Conservation (phyloP, 2,797 vertebrate genomes). For the Protonibea diacanthus region DNA sequence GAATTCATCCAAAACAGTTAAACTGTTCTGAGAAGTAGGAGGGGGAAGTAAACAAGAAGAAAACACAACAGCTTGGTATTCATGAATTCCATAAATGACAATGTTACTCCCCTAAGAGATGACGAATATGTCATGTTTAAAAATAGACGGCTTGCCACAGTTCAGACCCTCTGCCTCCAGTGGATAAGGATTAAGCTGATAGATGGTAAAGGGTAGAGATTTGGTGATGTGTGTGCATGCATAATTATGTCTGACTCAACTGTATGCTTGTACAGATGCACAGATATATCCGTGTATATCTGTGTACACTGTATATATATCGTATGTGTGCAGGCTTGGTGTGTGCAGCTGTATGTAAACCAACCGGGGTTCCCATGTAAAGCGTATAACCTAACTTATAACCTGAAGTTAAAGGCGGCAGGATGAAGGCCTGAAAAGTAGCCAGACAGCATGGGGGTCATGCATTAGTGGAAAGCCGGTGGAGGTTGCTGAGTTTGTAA, state of each 20-base stretch:
- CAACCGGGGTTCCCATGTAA: constrained; percentile 1
- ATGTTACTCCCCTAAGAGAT: constrained; percentile 80
- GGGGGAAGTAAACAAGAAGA: constrained; percentile 59
- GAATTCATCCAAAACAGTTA: constrained; percentile 68
- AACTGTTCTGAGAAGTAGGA: constrained; percentile 32
- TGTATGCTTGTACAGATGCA: not conserved
- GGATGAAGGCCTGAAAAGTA: constrained; percentile 34
- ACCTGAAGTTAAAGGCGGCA: constrained; percentile 18
- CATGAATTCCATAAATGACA: constrained; percentile 84
- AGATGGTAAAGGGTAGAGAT: constrained; percentile 41
- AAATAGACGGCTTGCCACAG: constrained; percentile 80
- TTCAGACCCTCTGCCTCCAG: constrained; percentile 65
- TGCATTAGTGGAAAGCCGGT: constrained; percentile 63
- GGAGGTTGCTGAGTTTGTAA: constrained; percentile 74
- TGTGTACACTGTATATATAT: not conserved
- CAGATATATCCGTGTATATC: not conserved
- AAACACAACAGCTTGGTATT: constrained; percentile 79
- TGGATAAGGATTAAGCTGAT: constrained; percentile 67
- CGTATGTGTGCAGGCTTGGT: not conserved
- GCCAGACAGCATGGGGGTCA: constrained; percentile 40
- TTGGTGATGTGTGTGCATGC: constrained; percentile 7
- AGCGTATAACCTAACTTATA: constrained; percentile 26
- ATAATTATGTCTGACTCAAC: constrained; percentile 9
- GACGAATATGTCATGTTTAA: constrained; percentile 84
- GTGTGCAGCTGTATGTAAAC: constrained; percentile 3